A percentile compares a stretch with the other conserved stretches of the same genome.
These are phyloP conservation scores for Acanthacorydalis orientalis DNA, from an alignment of 2,888 invertebrate genomes.

Conservation along the genomic window DNA sequence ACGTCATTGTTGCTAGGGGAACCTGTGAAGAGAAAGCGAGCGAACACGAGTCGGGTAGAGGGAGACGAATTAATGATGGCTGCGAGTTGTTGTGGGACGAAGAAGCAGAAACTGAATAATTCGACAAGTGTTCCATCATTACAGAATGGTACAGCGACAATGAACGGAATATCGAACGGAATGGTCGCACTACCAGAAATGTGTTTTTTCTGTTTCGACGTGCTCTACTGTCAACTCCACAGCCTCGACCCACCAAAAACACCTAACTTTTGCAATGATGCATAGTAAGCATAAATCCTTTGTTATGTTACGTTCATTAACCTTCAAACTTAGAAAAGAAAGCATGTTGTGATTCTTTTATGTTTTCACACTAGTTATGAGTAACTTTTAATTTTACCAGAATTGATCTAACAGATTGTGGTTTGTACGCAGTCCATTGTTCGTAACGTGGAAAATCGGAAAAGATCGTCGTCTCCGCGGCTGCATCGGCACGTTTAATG, in stretches of 20 bases:
- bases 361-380: no score
- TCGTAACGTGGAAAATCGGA: conserved; percentile 99
- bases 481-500: conserved; percentile 97
- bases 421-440: conserved; percentile 58
- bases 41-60: background rate
- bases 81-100: conserved; percentile 80
- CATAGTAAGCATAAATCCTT: conserved; percentile 58
- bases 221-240: conserved; percentile 86
- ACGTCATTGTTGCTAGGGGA: conserved; percentile 5
- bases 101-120: conserved; percentile 80
- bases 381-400: no score
- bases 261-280: conserved; percentile 86
- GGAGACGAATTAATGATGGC: conserved; percentile 38
- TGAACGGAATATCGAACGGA: conserved; percentile 26
- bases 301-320: conserved; percentile 1
- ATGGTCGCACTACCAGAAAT: conserved; percentile 81
- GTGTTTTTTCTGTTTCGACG: conserved; percentile 99
- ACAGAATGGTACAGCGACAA: conserved; percentile 18
- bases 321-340: no score
- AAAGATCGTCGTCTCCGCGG: conserved; percentile 88
- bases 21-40: background rate
- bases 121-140: conserved; percentile 22
- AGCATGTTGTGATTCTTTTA: no score
- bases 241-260: conserved; percentile 81
- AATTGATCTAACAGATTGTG: no score